These are phyloP conservation scores for Pemphigus obesinymphae DNA, from an alignment of 1,140 invertebrate genomes.

Conservation along the genomic window DNA sequence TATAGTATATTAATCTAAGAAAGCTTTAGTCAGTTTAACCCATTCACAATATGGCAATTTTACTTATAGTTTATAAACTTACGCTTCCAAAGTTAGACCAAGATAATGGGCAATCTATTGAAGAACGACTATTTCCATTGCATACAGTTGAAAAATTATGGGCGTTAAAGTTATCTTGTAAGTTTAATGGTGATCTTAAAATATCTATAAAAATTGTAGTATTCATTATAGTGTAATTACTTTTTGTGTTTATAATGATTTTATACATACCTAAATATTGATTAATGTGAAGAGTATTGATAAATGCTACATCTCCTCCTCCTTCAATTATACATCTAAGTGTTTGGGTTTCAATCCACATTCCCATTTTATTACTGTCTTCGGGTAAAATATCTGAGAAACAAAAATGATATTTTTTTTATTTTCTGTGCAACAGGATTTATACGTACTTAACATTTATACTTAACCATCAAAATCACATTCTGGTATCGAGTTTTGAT, in stretches of 20 bases:
- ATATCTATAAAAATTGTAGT: conserved; percentile 16
- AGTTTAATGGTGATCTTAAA: conserved; percentile 23
- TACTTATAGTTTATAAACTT: neutral
- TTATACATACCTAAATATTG: conserved; percentile 15
- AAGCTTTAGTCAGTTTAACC: too few relatives aligned
- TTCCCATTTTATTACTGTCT: conserved; percentile 42
- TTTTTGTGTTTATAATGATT: neutral
- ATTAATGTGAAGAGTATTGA: conserved; percentile 49
- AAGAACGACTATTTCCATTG: neutral
- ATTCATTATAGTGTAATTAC: neutral
- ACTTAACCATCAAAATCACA: conserved; percentile 35
- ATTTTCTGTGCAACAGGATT: neutral
- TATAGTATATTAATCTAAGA: too few relatives aligned
- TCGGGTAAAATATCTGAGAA: conserved; percentile 13
- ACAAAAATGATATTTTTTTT: neutral
- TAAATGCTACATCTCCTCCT: conserved; percentile 78
- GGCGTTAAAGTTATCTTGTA: neutral
- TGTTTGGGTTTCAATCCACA: conserved; percentile 58
- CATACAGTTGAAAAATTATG: conserved; percentile 29
- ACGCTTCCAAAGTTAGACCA: conserved; percentile 39
- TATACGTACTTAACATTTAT: neutral
- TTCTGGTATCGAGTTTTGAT: neutral
- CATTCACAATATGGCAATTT: too few relatives aligned
- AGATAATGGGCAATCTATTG: conserved; percentile 29
- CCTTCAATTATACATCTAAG: conserved; percentile 75